Conservation (phyloP, 2,797 vertebrate species). For the Rhabdomys pumilio region DNA sequence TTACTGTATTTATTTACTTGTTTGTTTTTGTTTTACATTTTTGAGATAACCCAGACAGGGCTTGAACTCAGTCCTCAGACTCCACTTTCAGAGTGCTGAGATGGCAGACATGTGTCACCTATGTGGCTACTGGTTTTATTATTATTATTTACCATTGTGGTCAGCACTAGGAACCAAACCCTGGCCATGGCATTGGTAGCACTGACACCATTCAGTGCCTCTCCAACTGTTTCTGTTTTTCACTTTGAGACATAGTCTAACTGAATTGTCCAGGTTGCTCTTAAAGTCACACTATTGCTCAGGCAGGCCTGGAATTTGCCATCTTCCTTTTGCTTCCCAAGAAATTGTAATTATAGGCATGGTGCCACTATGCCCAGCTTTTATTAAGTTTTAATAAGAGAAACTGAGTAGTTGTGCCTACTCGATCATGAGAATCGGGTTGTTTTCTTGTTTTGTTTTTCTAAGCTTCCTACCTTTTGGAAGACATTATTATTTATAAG, state of each 20-base stretch:
- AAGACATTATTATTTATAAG: constrained; percentile 48
- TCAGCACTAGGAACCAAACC: neutral
- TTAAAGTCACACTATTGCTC: neutral
- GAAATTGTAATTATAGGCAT: neutral
- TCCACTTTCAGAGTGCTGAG: neutral
- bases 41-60: neutral
- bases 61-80: neutral
- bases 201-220: neutral
- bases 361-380: constrained; percentile 1
- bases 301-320: neutral
- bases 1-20: neutral
- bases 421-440: neutral
- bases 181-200: neutral
- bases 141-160: neutral
- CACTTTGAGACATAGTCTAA: neutral
- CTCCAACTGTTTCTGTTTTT: neutral
- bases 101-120: neutral
- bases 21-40: neutral
- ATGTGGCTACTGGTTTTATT: neutral
- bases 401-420: neutral
- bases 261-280: neutral
- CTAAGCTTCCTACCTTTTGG: constrained; percentile 5
- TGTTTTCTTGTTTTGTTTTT: neutral
- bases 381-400: constrained; percentile 27
- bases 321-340: neutral